These are phyloP conservation scores for Microtus oregoni DNA, from an alignment of 2,113 vertebrate species.

Conservation along the genomic window DNA sequence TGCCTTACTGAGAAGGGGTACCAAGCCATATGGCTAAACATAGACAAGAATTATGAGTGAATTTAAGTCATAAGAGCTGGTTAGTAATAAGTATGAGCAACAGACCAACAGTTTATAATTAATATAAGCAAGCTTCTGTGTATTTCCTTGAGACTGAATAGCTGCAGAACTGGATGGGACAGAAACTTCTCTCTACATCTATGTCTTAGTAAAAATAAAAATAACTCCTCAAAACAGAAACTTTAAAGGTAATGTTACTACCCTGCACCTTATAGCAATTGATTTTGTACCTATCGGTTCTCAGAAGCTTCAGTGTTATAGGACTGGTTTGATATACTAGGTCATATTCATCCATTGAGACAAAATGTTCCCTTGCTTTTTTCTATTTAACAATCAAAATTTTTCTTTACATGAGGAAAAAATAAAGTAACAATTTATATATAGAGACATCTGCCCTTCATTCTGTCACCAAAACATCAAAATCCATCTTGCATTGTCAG, in stretches of 20 bases:
- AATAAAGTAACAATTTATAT: not conserved
- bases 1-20: no score
- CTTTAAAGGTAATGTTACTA: not conserved
- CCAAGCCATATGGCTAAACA: no score
- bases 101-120: no score
- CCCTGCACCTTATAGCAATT: not conserved
- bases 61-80: no score
- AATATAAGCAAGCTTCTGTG: no score
- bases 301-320: conserved; percentile 10
- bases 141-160: no score
- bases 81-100: no score
- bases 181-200: no score
- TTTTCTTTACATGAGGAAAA: not conserved
- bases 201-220: not conserved
- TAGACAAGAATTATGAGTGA: no score
- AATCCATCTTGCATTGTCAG: conserved; percentile 29
- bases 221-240: not conserved
- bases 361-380: not conserved
- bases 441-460: conserved; percentile 51
- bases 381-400: conserved; percentile 14
- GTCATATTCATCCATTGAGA: not conserved
- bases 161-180: no score
- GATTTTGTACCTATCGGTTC: not conserved
- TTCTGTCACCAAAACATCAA: not conserved
- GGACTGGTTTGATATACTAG: not conserved